phyloP scores from a whole-genome alignment of 2,888 invertebrate genomes.

The Mesoligia furuncula region DNA sequence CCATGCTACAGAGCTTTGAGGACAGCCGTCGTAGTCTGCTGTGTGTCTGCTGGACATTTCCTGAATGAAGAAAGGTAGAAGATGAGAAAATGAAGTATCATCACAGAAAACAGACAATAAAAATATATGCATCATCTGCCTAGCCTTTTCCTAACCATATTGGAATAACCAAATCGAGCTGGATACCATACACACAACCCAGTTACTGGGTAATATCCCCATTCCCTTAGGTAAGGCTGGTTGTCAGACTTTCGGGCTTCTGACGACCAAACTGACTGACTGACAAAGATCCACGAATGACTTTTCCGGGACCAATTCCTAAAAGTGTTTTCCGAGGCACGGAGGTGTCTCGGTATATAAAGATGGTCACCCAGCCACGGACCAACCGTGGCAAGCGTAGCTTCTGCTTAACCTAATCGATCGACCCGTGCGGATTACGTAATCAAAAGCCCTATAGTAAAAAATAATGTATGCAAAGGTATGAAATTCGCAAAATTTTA shows the following conservation, averaged over 20 bases:
- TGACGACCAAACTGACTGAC: too few relatives aligned
- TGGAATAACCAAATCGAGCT: neutral
- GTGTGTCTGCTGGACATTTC: conserved; percentile 63
- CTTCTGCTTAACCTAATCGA: neutral
- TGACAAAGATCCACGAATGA: too few relatives aligned
- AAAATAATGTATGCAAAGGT: neutral
- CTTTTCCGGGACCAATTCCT: too few relatives aligned
- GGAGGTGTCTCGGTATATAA: too few relatives aligned
- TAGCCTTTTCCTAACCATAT: neutral
- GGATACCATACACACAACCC: neutral
- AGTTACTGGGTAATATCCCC: neutral
- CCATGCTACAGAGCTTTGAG: conserved; percentile 82
- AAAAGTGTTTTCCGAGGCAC: too few relatives aligned
- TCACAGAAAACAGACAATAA: neutral
- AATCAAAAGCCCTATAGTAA: neutral
- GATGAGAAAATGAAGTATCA: neutral
- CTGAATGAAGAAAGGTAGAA: conserved; percentile 62
- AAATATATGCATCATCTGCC: neutral
- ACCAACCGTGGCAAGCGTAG: too few relatives aligned
- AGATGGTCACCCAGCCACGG: too few relatives aligned
- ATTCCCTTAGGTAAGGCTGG: neutral
- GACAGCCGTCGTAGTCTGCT: conserved; percentile 74
- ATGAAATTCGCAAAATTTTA: neutral
- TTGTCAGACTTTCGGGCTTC: too few relatives aligned
- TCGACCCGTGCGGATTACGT: neutral